These are phyloP conservation scores for Brachyhypopomus gauderio DNA, from an alignment of 2,113 vertebrate species.

Conservation along the genomic window DNA sequence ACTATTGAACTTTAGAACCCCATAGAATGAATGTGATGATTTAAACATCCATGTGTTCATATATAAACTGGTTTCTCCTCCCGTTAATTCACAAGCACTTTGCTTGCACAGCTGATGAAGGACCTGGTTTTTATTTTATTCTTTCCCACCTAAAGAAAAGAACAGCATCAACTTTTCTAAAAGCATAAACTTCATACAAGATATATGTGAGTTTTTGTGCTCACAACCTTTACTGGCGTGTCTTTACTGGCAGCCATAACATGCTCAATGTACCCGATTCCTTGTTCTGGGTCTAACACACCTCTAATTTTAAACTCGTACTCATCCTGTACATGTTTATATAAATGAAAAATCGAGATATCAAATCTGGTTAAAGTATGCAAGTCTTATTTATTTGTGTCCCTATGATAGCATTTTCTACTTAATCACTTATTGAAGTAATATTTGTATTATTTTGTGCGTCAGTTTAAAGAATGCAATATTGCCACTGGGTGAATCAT, in stretches of 20 bases:
- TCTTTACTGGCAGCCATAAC: no score
- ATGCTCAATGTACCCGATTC: not conserved
- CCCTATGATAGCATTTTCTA: conserved; percentile 7
- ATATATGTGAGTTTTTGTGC: not conserved
- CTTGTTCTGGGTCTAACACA: not conserved
- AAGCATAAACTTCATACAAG: no score
- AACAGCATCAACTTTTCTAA: no score
- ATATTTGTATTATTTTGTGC: conserved; percentile 2
- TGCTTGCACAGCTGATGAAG: no score
- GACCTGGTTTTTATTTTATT: no score
- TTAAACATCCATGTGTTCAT: no score
- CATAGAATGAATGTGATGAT: no score
- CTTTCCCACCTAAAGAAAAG: no score
- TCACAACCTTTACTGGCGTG: not conserved
- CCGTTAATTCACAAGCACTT: no score
- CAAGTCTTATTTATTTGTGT: not conserved
- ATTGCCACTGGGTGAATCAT: conserved; percentile 19
- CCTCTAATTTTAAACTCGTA: not conserved
- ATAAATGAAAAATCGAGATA: conserved; percentile 22
- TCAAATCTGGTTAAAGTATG: conserved; percentile 24
- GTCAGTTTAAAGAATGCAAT: not conserved
- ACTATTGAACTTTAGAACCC: no score
- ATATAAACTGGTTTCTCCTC: no score
- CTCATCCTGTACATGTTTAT: not conserved
- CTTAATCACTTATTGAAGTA: not conserved